Evolutionary conservation across 2,113 vertebrate species (phyloP).

Genomic region (Pipra filicauda): DNA sequence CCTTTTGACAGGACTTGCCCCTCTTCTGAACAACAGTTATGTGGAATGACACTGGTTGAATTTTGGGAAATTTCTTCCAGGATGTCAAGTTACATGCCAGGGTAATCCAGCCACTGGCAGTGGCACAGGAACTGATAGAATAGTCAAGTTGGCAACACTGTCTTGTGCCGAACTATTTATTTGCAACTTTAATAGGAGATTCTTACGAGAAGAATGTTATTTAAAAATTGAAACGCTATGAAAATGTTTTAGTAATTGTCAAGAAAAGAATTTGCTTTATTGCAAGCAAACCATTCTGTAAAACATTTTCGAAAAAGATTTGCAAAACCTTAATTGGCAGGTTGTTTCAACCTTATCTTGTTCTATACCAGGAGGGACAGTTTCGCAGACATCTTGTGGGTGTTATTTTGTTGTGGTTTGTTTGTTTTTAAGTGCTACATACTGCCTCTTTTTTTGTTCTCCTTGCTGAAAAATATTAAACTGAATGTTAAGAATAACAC

Average conservation of each 20-base stretch:
- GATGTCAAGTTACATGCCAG: not conserved
- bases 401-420: conserved; percentile 12
- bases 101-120: not conserved
- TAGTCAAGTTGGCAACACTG: not conserved
- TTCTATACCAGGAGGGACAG: not conserved
- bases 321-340: not conserved
- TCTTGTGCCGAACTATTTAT: not conserved
- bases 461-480: conserved; percentile 18
- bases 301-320: not conserved
- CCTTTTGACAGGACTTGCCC: not conserved
- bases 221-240: not conserved
- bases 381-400: not conserved
- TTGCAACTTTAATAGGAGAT: not conserved
- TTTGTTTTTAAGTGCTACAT: conserved; percentile 13
- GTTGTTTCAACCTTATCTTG: not conserved
- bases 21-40: not conserved
- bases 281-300: not conserved
- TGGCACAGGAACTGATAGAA: too few species aligned
- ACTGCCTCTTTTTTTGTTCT: not conserved
- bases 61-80: not conserved
- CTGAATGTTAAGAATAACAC: conserved; percentile 3
- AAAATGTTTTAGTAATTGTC: not conserved
- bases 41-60: not conserved
- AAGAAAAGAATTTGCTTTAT: not conserved
- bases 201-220: not conserved